Evolutionary conservation across 2,888 invertebrate genomes (phyloP).

Genomic region (Drosophila nigricruria): DNA sequence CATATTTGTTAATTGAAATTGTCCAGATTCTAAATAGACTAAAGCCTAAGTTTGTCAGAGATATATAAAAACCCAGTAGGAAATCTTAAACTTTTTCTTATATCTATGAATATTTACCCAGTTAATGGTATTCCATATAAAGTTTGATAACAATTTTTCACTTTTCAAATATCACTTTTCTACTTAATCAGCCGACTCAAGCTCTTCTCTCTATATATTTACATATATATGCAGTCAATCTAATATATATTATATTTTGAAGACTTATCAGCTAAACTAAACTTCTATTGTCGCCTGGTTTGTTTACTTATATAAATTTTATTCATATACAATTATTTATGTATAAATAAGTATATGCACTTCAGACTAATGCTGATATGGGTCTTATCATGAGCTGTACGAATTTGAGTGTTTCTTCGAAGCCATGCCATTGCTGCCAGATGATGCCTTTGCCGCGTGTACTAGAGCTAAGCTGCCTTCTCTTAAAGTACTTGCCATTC

Average conservation of each 20-base stretch:
- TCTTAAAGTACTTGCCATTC: slow-evolving; percentile 87
- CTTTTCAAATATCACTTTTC: too few species aligned
- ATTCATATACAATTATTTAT: neutral
- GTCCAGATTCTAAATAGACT: too few species aligned
- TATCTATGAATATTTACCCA: too few species aligned
- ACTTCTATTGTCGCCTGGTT: neutral
- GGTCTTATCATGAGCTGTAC: slow-evolving; percentile 89
- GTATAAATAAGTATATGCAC: neutral
- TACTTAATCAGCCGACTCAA: too few species aligned
- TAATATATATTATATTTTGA: neutral
- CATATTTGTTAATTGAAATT: slow-evolving; percentile 56
- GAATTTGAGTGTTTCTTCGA: slow-evolving; percentile 87
- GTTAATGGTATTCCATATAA: too few species aligned
- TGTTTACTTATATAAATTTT: neutral
- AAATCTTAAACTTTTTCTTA: too few species aligned
- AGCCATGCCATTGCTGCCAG: slow-evolving; percentile 88
- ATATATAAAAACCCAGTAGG: too few species aligned
- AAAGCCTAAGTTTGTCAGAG: too few species aligned
- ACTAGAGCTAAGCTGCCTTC: slow-evolving; percentile 70
- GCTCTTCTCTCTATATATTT: neutral
- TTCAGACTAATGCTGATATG: slow-evolving; percentile 12
- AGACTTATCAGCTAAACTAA: neutral
- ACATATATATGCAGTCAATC: neutral
- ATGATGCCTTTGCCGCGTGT: slow-evolving; percentile 86
- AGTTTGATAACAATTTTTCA: too few species aligned